These are phyloP conservation scores for Seladonia tumulorum DNA, from an alignment of 2,888 invertebrate species.

Conservation along the genomic window DNA sequence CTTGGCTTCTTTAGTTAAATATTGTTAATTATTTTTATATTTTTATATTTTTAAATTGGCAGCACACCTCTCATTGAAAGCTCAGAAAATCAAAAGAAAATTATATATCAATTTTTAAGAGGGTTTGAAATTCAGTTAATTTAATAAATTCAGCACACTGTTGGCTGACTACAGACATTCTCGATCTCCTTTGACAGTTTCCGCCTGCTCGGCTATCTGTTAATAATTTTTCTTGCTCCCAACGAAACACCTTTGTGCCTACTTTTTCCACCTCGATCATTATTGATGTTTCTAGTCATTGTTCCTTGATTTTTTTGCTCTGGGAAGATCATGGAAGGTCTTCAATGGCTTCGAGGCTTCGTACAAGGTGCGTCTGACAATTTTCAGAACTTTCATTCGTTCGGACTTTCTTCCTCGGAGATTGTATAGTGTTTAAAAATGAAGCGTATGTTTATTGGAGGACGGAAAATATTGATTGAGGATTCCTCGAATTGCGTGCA, in stretches of 20 bases:
- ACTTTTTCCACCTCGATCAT: neutral
- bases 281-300: neutral
- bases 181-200: neutral
- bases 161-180: neutral
- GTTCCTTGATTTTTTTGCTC: neutral
- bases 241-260: neutral
- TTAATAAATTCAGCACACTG: neutral
- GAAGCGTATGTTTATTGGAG: neutral
- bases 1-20: neutral
- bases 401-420: neutral
- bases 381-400: neutral
- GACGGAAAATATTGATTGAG: conserved; percentile 11
- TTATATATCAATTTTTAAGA: no score
- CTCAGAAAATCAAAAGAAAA: no score
- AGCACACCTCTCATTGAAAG: neutral
- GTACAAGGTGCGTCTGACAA: neutral
- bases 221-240: neutral
- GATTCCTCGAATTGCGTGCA: conserved; percentile 3
- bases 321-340: neutral
- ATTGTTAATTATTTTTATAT: neutral
- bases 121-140: neutral
- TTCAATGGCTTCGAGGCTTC: neutral
- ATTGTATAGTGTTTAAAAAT: neutral
- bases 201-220: neutral
- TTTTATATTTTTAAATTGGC: neutral